Conservation (phyloP, 2,888 invertebrate species). For the Hesperia comma region DNA sequence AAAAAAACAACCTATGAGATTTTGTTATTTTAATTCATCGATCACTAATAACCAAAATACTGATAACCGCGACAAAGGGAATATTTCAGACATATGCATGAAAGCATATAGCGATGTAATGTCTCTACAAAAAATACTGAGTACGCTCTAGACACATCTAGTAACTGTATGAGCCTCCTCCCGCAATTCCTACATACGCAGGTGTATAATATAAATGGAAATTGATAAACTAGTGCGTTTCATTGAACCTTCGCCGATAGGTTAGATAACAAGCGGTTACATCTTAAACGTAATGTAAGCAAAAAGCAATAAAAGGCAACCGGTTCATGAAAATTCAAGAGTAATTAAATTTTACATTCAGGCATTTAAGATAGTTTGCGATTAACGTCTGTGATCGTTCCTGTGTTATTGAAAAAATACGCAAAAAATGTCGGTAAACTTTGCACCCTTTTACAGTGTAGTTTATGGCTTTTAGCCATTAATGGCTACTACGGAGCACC, state of each 20-base stretch:
- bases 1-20: too few species aligned
- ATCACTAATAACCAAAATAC: too few species aligned
- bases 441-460: too few species aligned
- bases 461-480: too few species aligned
- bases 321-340: conserved; percentile 33
- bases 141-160: conserved; percentile 8
- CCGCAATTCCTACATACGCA: conserved; percentile 27
- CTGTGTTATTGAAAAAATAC: conserved; percentile 5
- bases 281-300: conserved; percentile 34
- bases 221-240: conserved; percentile 30
- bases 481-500: too few species aligned
- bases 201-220: conserved; percentile 31
- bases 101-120: too few species aligned
- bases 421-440: too few species aligned
- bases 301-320: conserved; percentile 33
- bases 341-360: conserved; percentile 31
- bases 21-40: too few species aligned
- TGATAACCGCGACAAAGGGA: too few species aligned
- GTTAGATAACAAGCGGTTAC: conserved; percentile 25
- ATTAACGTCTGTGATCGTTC: conserved; percentile 23
- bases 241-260: conserved; percentile 28
- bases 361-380: conserved; percentile 28
- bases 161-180: background rate
- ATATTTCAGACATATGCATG: too few species aligned
- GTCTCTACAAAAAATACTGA: background rate